Evolutionary conservation across 2,113 vertebrate species (phyloP), one percentile per base, ranked within the genome.

Genomic region (Tretioscincus oriximinensis): DNA sequence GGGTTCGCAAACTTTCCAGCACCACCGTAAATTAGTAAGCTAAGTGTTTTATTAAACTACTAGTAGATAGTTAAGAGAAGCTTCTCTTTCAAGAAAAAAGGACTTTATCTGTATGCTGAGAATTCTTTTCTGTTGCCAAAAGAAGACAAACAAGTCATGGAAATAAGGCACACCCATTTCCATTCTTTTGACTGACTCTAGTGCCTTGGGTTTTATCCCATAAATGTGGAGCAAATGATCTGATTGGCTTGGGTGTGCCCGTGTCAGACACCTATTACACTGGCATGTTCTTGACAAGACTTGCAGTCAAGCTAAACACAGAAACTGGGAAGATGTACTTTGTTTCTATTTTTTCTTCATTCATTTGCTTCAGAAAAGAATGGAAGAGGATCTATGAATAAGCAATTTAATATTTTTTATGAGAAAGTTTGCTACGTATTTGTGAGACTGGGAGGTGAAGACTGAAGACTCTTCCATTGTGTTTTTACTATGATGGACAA

Each of bases 161-260:
- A 76, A 70, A 76, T 85, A 18, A 67, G 41, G 58, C 29, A 84
- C 90, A 88, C 84, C 85, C 45, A 6, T 61, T 11, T 84, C 11
- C 47, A 81, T 86, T 82, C 79, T 85, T 70, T 77, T 83, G 84
- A 84, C 84, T 84, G 82, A 90, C 89, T 84, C 70, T 31, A 58
- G 86, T 89, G 80, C 81, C 88, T 78, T 72, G 45, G 76, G 88
- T 88, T 90, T 91, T 73, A 35, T 92, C 78, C 89, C 85, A 79
- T 0, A 0, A 85, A 79, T 31, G 63, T 0, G 88, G 83, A 90
- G 83, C 87, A 79, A 85, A 92, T 88, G 87, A 92, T 84, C 89
- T 83, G 20, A 92, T 91, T 90, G 86, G 90, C 90, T 83, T 84
- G 85, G 92, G 91, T 90, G 92, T 92, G 92, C 85, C 90, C 79